Evolutionary conservation across 2,888 invertebrate species (phyloP).

Genomic region (Sinhomidia bicolor): DNA sequence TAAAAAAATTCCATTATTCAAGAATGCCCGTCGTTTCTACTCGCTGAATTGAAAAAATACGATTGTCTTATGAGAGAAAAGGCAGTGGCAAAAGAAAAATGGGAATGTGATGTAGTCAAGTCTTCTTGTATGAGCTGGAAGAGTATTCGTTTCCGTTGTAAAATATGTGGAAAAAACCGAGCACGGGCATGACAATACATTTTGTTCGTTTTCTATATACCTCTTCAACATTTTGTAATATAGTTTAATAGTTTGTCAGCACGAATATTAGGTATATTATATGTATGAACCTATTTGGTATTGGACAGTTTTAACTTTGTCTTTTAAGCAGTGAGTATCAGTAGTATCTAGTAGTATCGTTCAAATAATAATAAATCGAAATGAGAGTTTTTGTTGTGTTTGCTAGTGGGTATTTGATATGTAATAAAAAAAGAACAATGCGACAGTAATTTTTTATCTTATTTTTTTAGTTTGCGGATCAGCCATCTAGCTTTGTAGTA

Average conservation of each 20-base stretch:
- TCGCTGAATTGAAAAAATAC: conserved; percentile 24
- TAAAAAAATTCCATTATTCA: conserved; percentile 61
- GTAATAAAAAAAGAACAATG: no score
- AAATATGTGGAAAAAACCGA: background rate
- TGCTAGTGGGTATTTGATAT: background rate
- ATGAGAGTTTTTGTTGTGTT: no score
- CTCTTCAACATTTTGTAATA: background rate
- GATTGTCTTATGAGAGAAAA: background rate
- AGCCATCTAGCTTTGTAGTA: no score
- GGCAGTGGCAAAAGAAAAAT: background rate
- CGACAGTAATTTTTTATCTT: no score
- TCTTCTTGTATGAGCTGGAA: background rate
- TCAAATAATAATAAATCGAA: background rate
- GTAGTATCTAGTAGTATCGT: background rate
- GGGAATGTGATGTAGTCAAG: background rate
- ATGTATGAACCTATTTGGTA: background rate
- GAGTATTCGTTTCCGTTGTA: background rate
- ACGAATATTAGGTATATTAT: background rate
- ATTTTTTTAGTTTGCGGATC: no score
- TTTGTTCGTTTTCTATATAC: background rate
- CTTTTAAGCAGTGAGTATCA: background rate
- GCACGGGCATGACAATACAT: background rate
- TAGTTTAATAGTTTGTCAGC: background rate
- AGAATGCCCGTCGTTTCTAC: conserved; percentile 41
- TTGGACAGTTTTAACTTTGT: background rate